phyloP scores from a whole-genome alignment of 2,888 invertebrate species.

The Mythimna albipuncta region DNA sequence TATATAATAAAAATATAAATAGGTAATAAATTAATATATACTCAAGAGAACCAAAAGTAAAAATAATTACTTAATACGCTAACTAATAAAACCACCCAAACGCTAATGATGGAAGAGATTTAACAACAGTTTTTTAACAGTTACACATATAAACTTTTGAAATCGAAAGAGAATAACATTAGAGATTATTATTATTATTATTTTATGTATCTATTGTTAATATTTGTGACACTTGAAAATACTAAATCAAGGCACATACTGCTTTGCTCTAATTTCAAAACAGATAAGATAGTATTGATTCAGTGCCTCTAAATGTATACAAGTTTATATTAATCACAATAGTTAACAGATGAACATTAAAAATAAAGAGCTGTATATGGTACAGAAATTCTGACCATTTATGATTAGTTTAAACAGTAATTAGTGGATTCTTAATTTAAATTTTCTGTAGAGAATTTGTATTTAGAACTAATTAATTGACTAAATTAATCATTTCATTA shows the following conservation, averaged over 20 bases:
- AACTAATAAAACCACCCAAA: too few species aligned
- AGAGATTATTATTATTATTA: not conserved
- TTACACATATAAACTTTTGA: too few species aligned
- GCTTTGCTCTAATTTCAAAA: slow-evolving; percentile 25
- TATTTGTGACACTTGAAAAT: not conserved
- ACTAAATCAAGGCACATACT: slow-evolving; percentile 9
- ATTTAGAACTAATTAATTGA: not conserved
- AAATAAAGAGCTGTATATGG: not conserved
- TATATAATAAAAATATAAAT: too few species aligned
- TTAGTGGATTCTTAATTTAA: not conserved
- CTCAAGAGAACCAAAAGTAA: too few species aligned
- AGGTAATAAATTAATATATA: too few species aligned
- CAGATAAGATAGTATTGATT: slow-evolving; percentile 26
- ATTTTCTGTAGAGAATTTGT: not conserved
- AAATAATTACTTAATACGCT: too few species aligned
- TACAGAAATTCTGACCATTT: not conserved
- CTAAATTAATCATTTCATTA: not conserved
- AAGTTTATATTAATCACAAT: not conserved
- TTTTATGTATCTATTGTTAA: too few species aligned
- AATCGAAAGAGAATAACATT: too few species aligned
- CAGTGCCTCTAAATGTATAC: not conserved
- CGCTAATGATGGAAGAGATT: too few species aligned
- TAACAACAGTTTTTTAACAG: too few species aligned
- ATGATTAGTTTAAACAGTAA: not conserved
- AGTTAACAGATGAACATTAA: not conserved